A percentile compares a stretch with the other conserved stretches of the same genome.
Evolutionary conservation across 2,113 vertebrate species (phyloP).

Genomic region (Sterrhoptilus dennistouni): DNA sequence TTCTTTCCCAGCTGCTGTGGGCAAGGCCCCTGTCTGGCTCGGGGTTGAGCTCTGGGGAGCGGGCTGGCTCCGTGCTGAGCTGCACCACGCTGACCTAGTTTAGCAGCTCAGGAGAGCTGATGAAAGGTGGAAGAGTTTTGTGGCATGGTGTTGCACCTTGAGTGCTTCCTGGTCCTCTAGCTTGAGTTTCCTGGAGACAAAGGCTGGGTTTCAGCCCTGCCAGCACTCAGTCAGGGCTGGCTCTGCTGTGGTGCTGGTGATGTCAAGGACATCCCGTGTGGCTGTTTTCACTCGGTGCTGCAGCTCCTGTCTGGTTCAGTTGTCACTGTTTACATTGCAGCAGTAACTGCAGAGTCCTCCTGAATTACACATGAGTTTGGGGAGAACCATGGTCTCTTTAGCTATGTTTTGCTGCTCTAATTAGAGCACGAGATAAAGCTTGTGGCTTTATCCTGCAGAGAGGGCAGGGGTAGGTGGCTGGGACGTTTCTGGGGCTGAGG

Average conservation of each 20-base stretch:
- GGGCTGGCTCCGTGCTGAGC: rapidly evolving
- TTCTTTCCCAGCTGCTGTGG: not conserved
- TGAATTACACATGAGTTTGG: not conserved
- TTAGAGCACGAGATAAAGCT: not conserved
- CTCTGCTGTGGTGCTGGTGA: rapidly evolving
- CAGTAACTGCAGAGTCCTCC: not conserved
- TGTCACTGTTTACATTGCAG: not conserved
- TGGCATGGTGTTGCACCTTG: not conserved
- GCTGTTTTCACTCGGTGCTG: not conserved
- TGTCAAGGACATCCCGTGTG: rapidly evolving
- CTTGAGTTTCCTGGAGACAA: not conserved
- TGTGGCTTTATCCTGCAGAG: not conserved
- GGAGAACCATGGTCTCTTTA: not conserved
- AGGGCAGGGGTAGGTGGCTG: not conserved
- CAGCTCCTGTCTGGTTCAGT: not conserved
- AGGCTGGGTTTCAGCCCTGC: not conserved
- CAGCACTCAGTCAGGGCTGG: rapidly evolving
- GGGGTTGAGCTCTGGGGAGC: not conserved
- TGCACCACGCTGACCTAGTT: not conserved
- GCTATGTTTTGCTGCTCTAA: not conserved
- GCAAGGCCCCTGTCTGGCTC: not conserved
- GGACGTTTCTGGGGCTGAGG: not conserved
- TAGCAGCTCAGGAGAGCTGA: not conserved
- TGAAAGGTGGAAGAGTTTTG: not conserved
- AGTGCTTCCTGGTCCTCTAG: not conserved